Base-by-base conservation (phyloP, 1,140 invertebrate species). In the Zaprionus africanus region DNA sequence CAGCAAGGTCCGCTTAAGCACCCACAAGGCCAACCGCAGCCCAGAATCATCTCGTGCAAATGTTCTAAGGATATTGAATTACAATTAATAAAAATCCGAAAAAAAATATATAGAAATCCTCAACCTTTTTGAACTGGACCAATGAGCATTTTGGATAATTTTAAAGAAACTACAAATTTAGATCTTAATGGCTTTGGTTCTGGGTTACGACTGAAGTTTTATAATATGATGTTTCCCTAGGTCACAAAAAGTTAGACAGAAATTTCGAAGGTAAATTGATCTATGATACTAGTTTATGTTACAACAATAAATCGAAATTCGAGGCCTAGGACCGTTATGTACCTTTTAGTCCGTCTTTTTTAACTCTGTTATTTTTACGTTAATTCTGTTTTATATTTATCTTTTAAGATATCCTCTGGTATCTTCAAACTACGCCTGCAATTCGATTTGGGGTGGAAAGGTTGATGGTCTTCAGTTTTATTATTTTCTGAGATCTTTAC, bases 11-110 rank as follows among this genome's bases (percentile, higher is more conserved):
- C 66, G 5, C 71, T 62, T 17, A 72, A 34, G 11, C 77, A 61
- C n/a, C 64, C 73, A 46, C 77, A 79, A 1, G 74, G 74, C 36
- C 58, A 62, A 3, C 67, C 63, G 34, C 64, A 80, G n/a, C 79
- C 75, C 7, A 69, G 67, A 6, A 58, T 59, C 65, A 59, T 59
- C 12, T 43, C n/a, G 36, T 66, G 63, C 26, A 57, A 46, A 13
- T 66, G 31, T 5, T 66, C 53, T 66, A 4, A 13, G 13, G 1
- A 28, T 15, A 54, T 41, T 41, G 5, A n/a, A n/a, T 3, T 19
- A 34, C 0, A 19, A n/a, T 36, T 5, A 58, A 58, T 22, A 58
- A 6, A 43, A 41, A 43, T 15, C 4, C 22, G 26, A 36, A 24
- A 36, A 24, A 36, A 38, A 22, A 38, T 22, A 22, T 31, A 13